Evolutionary conservation across 1,140 invertebrate species (phyloP).

Genomic region (Pentalonia nigronervosa): DNA sequence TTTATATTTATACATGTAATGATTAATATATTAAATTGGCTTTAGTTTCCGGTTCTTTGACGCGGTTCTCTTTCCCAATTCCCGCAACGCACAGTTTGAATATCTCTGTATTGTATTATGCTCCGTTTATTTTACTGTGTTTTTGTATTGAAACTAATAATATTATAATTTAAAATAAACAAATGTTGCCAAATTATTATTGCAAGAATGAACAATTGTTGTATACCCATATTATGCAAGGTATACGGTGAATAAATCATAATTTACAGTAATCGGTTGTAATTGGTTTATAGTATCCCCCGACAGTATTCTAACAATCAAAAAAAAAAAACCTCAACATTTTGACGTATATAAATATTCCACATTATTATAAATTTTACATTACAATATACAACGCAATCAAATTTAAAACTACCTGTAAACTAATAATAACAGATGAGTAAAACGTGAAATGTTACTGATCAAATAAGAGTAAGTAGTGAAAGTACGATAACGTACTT

Average conservation of each 20-base stretch:
- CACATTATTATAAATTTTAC: neutral
- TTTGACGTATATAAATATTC: neutral
- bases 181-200: neutral
- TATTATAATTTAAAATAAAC: neutral
- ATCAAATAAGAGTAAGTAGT: slow-evolving; percentile 17
- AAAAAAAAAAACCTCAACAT: neutral
- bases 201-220: no score
- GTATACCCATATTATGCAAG: no score
- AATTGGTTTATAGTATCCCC: neutral
- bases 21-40: no score
- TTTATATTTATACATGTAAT: no score
- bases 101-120: no score
- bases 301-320: neutral
- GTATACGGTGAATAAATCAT: neutral
- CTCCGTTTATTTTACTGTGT: neutral
- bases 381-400: neutral
- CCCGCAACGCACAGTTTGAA: no score
- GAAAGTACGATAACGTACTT: neutral
- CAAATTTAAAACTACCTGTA: neutral
- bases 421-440: neutral
- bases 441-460: neutral
- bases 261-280: neutral
- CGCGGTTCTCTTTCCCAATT: no score
- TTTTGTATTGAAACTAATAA: neutral
- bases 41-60: no score